Evolutionary conservation across 2,797 vertebrate species (phyloP).

Genomic region (Gymnopithys bicolor): DNA sequence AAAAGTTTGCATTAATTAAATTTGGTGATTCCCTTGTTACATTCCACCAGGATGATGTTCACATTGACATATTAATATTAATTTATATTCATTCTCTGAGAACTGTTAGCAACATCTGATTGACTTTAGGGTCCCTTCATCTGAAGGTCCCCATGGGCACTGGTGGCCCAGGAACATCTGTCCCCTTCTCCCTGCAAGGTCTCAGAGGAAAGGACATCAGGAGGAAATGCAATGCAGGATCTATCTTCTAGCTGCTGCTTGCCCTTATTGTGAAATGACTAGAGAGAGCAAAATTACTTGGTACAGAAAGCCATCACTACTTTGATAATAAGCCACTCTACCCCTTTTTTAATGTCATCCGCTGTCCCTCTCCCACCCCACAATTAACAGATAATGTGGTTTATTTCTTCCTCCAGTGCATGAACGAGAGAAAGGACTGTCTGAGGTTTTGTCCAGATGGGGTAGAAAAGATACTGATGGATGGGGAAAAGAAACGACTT

Average conservation of each 20-base stretch:
- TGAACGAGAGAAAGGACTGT: background rate
- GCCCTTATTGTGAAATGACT: fast-evolving
- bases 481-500: background rate
- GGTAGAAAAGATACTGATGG: background rate
- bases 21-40: background rate
- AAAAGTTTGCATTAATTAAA: background rate
- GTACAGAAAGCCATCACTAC: background rate
- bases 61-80: background rate
- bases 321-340: background rate
- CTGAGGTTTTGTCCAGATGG: background rate
- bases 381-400: background rate
- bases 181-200: background rate
- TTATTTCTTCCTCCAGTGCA: background rate
- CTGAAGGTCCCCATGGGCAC: background rate
- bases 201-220: background rate
- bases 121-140: background rate
- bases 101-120: background rate
- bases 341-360: background rate
- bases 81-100: background rate
- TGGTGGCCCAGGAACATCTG: background rate
- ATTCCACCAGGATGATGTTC: background rate
- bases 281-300: background rate
- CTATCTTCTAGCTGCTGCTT: background rate
- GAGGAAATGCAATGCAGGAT: background rate
- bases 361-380: too few relatives aligned